Conservation (phyloP, 2,888 invertebrate genomes). For the Torymus aiolomorphi region DNA sequence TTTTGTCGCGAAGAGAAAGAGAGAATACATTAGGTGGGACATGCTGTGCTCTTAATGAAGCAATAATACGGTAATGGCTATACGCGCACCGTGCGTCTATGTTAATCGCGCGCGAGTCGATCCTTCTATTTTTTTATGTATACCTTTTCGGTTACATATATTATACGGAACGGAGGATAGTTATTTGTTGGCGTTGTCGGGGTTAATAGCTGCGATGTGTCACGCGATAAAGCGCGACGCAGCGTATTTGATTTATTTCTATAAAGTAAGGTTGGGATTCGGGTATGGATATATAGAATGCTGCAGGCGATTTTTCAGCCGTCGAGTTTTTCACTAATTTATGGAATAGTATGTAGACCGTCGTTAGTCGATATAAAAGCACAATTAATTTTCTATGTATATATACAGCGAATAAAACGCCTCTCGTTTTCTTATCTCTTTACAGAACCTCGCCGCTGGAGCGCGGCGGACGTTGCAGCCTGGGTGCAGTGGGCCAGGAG, state of each 20-base stretch:
- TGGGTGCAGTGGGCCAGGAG: conserved; percentile 93
- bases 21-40: conserved; percentile 21
- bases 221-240: neutral
- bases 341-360: too few species aligned
- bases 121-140: neutral
- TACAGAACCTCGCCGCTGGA: conserved; percentile 93
- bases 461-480: conserved; percentile 87
- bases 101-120: neutral
- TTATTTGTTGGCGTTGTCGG: neutral
- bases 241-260: too few species aligned
- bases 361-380: too few species aligned
- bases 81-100: neutral
- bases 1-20: neutral
- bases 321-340: too few species aligned
- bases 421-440: conserved; percentile 58
- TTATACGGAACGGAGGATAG: too few species aligned
- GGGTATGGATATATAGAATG: too few species aligned
- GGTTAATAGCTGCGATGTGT: conserved; percentile 21
- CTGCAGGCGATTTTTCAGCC: too few species aligned
- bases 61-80: conserved; percentile 26
- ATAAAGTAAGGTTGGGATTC: too few species aligned
- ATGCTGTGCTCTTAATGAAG: conserved; percentile 25
- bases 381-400: too few species aligned
- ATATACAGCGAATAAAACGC: too few species aligned
- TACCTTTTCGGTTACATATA: too few species aligned